Base-by-base conservation (phyloP, 2,888 invertebrate genomes). In the Lomographa bimaculata region DNA sequence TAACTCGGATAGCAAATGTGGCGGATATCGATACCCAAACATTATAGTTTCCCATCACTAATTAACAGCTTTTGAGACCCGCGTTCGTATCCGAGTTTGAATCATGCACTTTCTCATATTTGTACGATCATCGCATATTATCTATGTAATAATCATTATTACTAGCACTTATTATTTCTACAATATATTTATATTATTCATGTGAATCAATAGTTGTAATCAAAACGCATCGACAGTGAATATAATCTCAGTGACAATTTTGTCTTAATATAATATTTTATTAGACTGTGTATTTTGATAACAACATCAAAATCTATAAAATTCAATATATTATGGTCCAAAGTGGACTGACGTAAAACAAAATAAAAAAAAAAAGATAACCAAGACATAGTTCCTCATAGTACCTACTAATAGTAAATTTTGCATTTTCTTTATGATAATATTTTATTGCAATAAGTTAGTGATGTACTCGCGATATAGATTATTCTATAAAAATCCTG, bases 331-430 rank as follows among this genome's bases (percentile, higher is more conserved):
- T n/a, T n/a, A 70, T 49, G 64, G 72, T 75, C 68, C 59, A 39
- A 65, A 68, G 64, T 54, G 71, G 72, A 69, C 64, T 67, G 67
- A 71, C 64, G 68, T 64, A 51, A 65, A 66, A 64, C 77, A 61
- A 60, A 14, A 14, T 14, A 14, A 14, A 14, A 14, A 14, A 14
- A n/a, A n/a, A 14, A 68, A 67, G 74, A 74, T 78, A 86, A 85
- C 82, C 85, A 87, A 80, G 73, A 80, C 64, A 87, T 84, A 89
- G 89, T 89, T 89, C 89, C 89, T 89, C 79, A 84, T 85, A 85
- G 89, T 89, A 87, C 86, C 86, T 87, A 87, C 81, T 80, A 77
- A 84, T 84, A 86, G 84, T 82, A 85, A 84, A 81, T 82, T 80
- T 75, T 87, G 87, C 86, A 87, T 87, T 87, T 71, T 66, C 79